Evolutionary conservation across 1,140 invertebrate species (phyloP).

Genomic region (Temnothorax nylanderi): DNA sequence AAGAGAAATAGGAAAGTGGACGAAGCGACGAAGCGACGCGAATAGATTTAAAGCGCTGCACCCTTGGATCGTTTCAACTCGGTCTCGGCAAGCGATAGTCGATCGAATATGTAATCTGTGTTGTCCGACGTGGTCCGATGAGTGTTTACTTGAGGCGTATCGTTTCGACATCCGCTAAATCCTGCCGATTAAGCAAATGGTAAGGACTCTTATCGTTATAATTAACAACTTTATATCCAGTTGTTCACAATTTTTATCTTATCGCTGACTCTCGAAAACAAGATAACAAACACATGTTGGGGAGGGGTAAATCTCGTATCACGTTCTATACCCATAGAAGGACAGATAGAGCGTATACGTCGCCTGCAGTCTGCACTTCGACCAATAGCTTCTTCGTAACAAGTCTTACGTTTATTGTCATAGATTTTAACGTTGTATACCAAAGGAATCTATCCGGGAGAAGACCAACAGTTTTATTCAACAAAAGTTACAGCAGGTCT

Average conservation of each 20-base stretch:
- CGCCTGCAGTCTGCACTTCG: not conserved
- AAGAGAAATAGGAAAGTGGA: not conserved
- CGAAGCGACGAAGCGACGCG: not conserved
- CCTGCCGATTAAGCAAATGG: slow-evolving; percentile 50
- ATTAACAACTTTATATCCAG: not conserved
- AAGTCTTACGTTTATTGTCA: not conserved
- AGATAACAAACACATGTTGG: not conserved
- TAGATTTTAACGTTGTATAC: not conserved
- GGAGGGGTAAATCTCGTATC: not conserved
- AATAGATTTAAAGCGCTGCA: not conserved
- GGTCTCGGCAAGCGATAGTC: not conserved
- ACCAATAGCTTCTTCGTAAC: not conserved
- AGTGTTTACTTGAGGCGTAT: not conserved
- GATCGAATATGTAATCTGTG: not conserved
- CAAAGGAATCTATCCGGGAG: not conserved
- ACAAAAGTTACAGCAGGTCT: not conserved
- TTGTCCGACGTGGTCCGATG: not conserved
- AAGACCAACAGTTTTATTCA: not conserved
- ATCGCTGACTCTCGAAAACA: not conserved
- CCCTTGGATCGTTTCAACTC: not conserved
- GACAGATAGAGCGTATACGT: slow-evolving; percentile 11
- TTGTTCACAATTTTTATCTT: not conserved
- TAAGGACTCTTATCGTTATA: slow-evolving; percentile 8
- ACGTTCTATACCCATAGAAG: slow-evolving; percentile 58
- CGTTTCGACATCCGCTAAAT: not conserved